Base-by-base conservation (phyloP, 2,888 invertebrate genomes). In the Microctonus hyperodae region DNA sequence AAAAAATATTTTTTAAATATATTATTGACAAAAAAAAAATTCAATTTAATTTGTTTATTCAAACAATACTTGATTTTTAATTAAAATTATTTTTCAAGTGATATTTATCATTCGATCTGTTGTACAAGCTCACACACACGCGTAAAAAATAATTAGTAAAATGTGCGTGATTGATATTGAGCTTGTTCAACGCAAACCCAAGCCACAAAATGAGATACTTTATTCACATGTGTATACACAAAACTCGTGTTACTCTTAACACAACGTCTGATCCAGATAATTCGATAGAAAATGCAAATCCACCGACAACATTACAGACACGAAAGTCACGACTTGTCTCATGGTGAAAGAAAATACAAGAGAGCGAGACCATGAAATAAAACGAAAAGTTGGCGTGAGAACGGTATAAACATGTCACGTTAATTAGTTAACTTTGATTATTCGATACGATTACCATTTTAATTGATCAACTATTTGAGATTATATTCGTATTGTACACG, bases 301-400 rank as follows among this genome's bases (percentile, higher is more conserved):
- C 67, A 20, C 22, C 51, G 57, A 3, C 37, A 62, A 50, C 44
- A 10, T 23, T 62, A 62, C 25, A 37, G 35, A 58, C 63, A 63
- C 31, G 67, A 67, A 57, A 67, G 67, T 67, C 63, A 63, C 67
- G 67, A 67, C 57, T 67, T 44, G 37, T 37, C 13, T 37, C n/a
- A n/a, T 20, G 16, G 16, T n/a, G 1, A 20, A 44, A 44, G 16
- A 44, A 7, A 44, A 44, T 16, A 28, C 28, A 28, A 7, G 23
- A 33, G n/a, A 25, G 31, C 13, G 35, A 53, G 7, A n/a, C 16
- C 4, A 16, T 16, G n/a, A 35, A 10, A 9, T 50, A 20, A 31
- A 37, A 20, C n/a, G 13, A 11, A 16, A 62, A 13, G 25, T 22
- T 63, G 67, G 62, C 67, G 67, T 67, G 67, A 57, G 67, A 67